A percentile compares a stretch with the other conserved stretches of the same genome.
These are phyloP conservation scores for Trinorchestia longiramus DNA, from an alignment of 1,140 invertebrate species.

Conservation along the genomic window DNA sequence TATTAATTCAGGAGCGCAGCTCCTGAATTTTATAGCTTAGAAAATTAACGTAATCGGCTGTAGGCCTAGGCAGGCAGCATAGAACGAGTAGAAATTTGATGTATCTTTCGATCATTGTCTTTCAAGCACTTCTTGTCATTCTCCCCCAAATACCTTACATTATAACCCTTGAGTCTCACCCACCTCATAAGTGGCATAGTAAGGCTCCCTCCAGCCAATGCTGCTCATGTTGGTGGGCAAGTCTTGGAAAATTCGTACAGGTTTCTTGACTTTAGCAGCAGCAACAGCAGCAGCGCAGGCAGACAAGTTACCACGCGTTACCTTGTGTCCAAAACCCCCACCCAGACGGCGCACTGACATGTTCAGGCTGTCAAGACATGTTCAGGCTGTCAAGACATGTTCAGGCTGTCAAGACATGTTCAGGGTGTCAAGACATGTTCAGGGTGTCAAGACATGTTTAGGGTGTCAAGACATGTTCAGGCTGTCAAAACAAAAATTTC, in stretches of 20 bases:
- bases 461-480: too few species aligned
- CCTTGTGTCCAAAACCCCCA: constrained; percentile 64
- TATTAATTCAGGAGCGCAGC: too few species aligned
- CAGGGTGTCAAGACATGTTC: constrained; percentile 30
- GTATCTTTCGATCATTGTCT: too few species aligned
- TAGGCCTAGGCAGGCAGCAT: too few species aligned
- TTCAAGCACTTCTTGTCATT: too few species aligned
- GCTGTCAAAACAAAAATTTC: too few species aligned
- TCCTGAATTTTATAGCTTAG: too few species aligned
- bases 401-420: constrained; percentile 29
- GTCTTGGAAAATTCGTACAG: constrained; percentile 58
- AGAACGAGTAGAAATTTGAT: too few species aligned
- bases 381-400: constrained; percentile 27
- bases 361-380: constrained; percentile 57
- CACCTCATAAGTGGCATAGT: constrained; percentile 59
- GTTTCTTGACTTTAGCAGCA: constrained; percentile 49
- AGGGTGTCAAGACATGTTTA: too few species aligned
- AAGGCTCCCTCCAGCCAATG: constrained; percentile 60
- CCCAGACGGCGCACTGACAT: constrained; percentile 62
- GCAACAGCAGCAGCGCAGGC: constrained; percentile 60
- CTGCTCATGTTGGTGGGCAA: constrained; percentile 57
- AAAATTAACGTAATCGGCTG: too few species aligned
- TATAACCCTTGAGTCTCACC: too few species aligned
- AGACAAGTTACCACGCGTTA: constrained; percentile 52
- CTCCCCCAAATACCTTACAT: too few species aligned